Percentiles rank a stretch among this genome's conserved stretches.
phyloP scores from a whole-genome alignment of 2,797 vertebrate genomes.

The Mastacembelus armatus region DNA sequence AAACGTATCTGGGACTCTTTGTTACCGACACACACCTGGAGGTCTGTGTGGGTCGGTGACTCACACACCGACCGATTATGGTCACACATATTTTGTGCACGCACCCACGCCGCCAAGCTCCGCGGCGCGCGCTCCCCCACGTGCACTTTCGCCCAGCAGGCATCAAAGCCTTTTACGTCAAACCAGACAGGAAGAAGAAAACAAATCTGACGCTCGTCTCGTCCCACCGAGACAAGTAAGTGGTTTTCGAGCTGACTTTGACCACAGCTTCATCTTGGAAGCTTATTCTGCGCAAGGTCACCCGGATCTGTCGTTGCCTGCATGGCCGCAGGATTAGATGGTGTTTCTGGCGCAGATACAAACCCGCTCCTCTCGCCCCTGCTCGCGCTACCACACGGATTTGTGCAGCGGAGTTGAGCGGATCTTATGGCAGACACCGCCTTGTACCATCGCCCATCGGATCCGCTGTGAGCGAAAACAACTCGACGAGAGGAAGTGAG shows the following conservation, averaged over 20 bases:
- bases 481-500: slow-evolving; percentile 50
- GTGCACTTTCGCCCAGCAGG: slow-evolving; percentile 60
- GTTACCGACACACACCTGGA: slow-evolving; percentile 40
- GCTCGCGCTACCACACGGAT: slow-evolving; percentile 38
- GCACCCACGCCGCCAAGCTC: slow-evolving; percentile 65
- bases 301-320: neutral
- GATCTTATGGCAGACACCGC: slow-evolving; percentile 71
- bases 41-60: slow-evolving; percentile 68
- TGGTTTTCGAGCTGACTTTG: slow-evolving; percentile 17
- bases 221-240: slow-evolving; percentile 39
- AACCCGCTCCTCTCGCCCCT: slow-evolving; percentile 23
- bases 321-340: slow-evolving; percentile 24
- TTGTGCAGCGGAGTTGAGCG: slow-evolving; percentile 46
- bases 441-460: slow-evolving; percentile 53
- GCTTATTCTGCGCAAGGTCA: slow-evolving; percentile 60
- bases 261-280: slow-evolving; percentile 2
- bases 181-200: slow-evolving; percentile 67
- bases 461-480: slow-evolving; percentile 60
- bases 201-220: slow-evolving; percentile 34
- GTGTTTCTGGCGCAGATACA: slow-evolving; percentile 64
- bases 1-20: too few relatives aligned
- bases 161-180: slow-evolving; percentile 67
- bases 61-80: slow-evolving; percentile 64
- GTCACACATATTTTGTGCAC: slow-evolving; percentile 68
- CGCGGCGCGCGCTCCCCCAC: slow-evolving; percentile 58